Evolutionary conservation across 2,888 invertebrate species (phyloP).

Genomic region (Buathra laborator): DNA sequence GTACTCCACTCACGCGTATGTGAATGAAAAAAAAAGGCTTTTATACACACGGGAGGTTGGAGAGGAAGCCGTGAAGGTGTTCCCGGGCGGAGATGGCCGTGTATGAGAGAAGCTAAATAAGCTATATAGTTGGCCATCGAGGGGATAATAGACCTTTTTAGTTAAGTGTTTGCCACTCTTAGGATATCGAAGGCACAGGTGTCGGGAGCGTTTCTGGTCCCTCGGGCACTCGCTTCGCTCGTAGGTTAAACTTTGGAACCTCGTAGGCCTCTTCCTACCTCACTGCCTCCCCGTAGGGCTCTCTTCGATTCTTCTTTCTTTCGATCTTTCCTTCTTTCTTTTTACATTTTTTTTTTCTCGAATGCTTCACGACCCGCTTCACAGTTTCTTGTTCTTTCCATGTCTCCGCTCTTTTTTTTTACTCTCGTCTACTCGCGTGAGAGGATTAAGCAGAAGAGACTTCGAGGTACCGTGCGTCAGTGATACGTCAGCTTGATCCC

Average conservation of each 20-base stretch:
- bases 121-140: constrained; percentile 72
- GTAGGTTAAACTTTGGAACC: constrained; percentile 22
- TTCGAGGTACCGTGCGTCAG: constrained; percentile 66
- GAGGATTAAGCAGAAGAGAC: constrained; percentile 68
- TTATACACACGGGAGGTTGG: constrained; percentile 36
- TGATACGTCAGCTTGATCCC: constrained; percentile 70
- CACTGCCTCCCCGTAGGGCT: background rate
- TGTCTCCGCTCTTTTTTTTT: constrained; percentile 29
- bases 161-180: constrained; percentile 81
- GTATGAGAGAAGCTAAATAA: constrained; percentile 74
- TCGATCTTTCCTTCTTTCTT: constrained; percentile 60
- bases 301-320: constrained; percentile 60
- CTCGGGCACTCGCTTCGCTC: constrained; percentile 62
- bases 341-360: constrained; percentile 43
- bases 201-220: constrained; percentile 73
- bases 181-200: constrained; percentile 76
- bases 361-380: constrained; percentile 58
- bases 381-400: constrained; percentile 63
- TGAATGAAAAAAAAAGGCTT: constrained; percentile 47
- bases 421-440: constrained; percentile 41
- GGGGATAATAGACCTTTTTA: constrained; percentile 80
- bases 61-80: constrained; percentile 62
- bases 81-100: constrained; percentile 52
- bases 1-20: constrained; percentile 47
- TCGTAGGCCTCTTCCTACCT: constrained; percentile 23